Conservation (phyloP, 92 coral and sea anemone species). For the Pocillopora meandrina region DNA sequence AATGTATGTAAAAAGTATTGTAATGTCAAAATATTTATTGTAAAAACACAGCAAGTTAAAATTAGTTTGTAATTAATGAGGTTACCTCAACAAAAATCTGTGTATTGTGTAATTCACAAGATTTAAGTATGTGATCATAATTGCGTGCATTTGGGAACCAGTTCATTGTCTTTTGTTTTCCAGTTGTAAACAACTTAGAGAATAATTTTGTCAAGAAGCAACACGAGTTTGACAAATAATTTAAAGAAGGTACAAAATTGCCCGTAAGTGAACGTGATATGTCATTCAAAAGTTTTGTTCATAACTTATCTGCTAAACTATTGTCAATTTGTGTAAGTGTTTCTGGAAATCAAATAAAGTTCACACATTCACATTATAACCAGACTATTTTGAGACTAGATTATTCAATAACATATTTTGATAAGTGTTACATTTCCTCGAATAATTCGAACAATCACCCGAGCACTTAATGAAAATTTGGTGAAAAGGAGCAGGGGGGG, state of each 20-base stretch:
- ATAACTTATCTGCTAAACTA: background rate
- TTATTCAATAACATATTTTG: too few relatives aligned
- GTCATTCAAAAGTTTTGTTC: background rate
- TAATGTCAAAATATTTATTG: slow-evolving; percentile 16
- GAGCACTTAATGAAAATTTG: too few relatives aligned
- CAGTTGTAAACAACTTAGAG: background rate
- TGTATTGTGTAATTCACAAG: too few relatives aligned
- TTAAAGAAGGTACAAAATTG: background rate
- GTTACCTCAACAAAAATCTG: too few relatives aligned
- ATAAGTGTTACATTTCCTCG: too few relatives aligned
- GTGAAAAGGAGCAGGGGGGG: too few relatives aligned
- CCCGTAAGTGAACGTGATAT: background rate
- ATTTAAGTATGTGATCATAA: too few relatives aligned
- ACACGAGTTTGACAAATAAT: background rate
- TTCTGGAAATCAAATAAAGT: slow-evolving; percentile 21
- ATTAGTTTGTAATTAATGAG: background rate
- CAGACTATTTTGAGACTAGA: background rate
- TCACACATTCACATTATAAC: slow-evolving; percentile 7
- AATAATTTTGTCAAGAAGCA: background rate
- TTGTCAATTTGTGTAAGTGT: slow-evolving; percentile 12
- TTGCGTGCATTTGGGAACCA: too few relatives aligned
- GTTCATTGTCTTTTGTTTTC: background rate
- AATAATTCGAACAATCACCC: too few relatives aligned
- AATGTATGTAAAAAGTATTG: slow-evolving; percentile 22
- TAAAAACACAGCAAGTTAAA: slow-evolving; percentile 14